These are phyloP conservation scores for Hyles lineata DNA, from an alignment of 2,888 invertebrate species.

Conservation along the genomic window DNA sequence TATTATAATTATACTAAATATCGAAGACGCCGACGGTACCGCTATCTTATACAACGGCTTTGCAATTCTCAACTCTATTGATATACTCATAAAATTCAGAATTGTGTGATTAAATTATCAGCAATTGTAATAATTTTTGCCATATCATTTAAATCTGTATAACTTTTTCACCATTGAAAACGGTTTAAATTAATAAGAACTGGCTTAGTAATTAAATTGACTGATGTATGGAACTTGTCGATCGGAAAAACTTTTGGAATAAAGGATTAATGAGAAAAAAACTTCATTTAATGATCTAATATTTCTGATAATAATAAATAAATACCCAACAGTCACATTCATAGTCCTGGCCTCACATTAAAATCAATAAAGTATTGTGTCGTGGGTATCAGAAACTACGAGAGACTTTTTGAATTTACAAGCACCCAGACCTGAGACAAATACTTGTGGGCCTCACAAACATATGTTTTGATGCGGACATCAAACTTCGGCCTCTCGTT, in stretches of 20 bases:
- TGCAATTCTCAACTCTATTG: neutral
- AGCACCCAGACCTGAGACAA: no score
- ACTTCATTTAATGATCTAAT: no score
- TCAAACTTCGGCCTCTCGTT: no score
- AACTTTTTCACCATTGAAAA: neutral
- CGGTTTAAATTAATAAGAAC: constrained; percentile 3
- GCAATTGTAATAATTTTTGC: neutral
- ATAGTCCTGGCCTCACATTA: no score
- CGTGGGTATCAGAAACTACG: no score
- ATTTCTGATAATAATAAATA: no score
- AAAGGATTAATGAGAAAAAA: neutral
- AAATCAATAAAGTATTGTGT: no score
- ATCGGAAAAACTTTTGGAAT: neutral
- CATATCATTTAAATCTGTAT: neutral
- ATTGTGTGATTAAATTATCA: neutral
- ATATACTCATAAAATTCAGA: neutral
- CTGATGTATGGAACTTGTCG: neutral
- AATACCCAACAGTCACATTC: no score
- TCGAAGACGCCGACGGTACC: constrained; percentile 8
- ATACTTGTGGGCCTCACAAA: no score
- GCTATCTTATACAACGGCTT: neutral
- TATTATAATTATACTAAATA: constrained; percentile 14
- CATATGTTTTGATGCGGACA: no score
- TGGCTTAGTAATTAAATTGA: neutral
- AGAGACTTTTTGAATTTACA: no score